Base-by-base conservation (phyloP, 1,140 invertebrate species). In the Chironomus striatipennis region DNA sequence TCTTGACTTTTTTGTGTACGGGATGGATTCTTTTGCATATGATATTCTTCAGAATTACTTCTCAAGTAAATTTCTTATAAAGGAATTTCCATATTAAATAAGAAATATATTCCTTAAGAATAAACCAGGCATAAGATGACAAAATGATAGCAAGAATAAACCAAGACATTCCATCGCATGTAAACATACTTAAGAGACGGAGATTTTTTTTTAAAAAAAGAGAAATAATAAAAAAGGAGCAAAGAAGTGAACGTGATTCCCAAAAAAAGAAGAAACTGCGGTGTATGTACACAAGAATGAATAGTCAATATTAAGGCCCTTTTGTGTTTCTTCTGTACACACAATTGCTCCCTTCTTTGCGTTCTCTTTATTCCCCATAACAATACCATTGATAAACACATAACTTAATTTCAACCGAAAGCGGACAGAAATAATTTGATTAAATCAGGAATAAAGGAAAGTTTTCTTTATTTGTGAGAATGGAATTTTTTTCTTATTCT, bases 371-470 rank as follows among this genome's bases (percentile, higher is more conserved):
- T 34, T 34, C 24, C 24, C 24, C 2, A 47, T 15, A 57, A 57
- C 47, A 57, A 57, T 34, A 57, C 47, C 47, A 57, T 57, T 57
- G 24, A 57, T 57, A 57, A 57, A 57, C 12, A n/a, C 47, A 57
- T 57, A n/a, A n/a, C 47, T 57, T 57, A 57, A 57, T 57, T 57
- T 57, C 47, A 57, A n/a, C n/a, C n/a, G 47, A 57, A 57, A 57
- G 47, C 47, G 47, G n/a, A 57, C n/a, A 57, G 47, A 57, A 57
- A 57, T 57, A 57, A 57, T 57, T 57, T 57, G 47, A 57, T 57
- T 57, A 57, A 57, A 57, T 57, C 47, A 57, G 47, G 5, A 57
- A 57, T 57, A 57, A 57, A 57, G 12, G 47, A 15, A 34, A 34
- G 15, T 12, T 57, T 57, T n/a, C 4, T 15, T 7, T 57, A 12